These are phyloP conservation scores for Adela reaumurella DNA, from an alignment of 2,888 invertebrate species.

Conservation along the genomic window DNA sequence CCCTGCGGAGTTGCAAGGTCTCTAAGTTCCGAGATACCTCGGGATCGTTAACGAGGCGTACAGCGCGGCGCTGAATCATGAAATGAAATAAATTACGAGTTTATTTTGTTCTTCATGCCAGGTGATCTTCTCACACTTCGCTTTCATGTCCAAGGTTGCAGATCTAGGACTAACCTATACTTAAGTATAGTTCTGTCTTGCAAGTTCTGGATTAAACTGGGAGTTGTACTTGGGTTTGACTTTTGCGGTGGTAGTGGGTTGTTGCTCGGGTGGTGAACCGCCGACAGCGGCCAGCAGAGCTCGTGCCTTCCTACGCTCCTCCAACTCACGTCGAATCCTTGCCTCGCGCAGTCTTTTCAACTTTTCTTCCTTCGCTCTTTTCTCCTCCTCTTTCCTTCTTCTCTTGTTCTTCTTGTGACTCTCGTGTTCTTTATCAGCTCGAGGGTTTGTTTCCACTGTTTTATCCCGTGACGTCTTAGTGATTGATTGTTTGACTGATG, in stretches of 20 bases:
- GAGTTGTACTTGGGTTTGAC: conserved; percentile 86
- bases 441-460: conserved; percentile 6
- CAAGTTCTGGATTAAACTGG: conserved; percentile 91
- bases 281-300: conserved; percentile 66
- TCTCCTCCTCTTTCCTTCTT: conserved; percentile 20
- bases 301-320: conserved; percentile 71
- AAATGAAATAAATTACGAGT: too few species aligned
- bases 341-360: conserved; percentile 71
- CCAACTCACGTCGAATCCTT: conserved; percentile 74
- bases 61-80: too few species aligned
- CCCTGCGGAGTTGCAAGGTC: too few species aligned
- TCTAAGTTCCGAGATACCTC: too few species aligned
- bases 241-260: conserved; percentile 15
- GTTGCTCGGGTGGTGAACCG: conserved; percentile 10
- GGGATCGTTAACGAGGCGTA: too few species aligned
- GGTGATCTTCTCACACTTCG: too few species aligned
- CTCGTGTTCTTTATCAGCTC: conserved; percentile 12
- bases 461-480: conserved; percentile 17
- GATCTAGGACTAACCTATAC: too few species aligned
- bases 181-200: conserved; percentile 69
- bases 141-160: too few species aligned
- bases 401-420: conserved; percentile 20
- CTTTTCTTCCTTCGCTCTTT: conserved; percentile 16
- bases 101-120: too few species aligned
- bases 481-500: conserved; percentile 4